Percentiles rank a stretch among this genome's conserved stretches.
Conservation (phyloP, 1,140 invertebrate genomes). For the Hycleus cichorii region DNA sequence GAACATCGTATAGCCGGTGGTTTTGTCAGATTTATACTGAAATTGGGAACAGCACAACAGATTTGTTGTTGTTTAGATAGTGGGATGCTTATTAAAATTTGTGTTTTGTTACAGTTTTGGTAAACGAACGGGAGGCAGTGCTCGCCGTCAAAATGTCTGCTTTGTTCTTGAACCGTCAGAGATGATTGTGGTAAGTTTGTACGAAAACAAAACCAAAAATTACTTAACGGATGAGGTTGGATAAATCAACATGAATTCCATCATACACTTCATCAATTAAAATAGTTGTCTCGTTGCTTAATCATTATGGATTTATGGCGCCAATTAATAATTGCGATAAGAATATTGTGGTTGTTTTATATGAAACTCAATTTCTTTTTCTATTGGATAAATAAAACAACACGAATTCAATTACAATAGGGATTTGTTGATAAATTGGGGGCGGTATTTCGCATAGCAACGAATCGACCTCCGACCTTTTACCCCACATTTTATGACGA, state of each 20-base stretch:
- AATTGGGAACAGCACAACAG: no score
- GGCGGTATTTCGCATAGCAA: constrained; percentile 16
- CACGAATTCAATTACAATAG: no score
- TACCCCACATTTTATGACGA: constrained; percentile 5
- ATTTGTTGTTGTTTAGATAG: no score
- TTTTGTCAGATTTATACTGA: no score
- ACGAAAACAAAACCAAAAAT: neutral
- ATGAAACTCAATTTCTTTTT: no score
- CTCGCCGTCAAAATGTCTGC: constrained; percentile 72
- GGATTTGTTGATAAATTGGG: neutral
- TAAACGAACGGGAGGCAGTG: constrained; percentile 64
- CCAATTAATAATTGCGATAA: neutral
- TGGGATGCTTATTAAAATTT: no score
- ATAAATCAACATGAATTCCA: neutral
- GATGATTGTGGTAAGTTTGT: constrained; percentile 73
- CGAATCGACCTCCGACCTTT: constrained; percentile 17
- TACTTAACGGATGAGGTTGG: neutral
- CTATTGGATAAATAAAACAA: no score
- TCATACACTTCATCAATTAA: neutral
- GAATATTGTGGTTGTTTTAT: no score
- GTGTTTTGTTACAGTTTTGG: constrained; percentile 67
- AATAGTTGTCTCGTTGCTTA: neutral
- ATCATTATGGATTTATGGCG: neutral
- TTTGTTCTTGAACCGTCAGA: constrained; percentile 79
- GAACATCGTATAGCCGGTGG: no score